phyloP scores from a whole-genome alignment of 2,888 invertebrate genomes.

The Drosophila eohydei region DNA sequence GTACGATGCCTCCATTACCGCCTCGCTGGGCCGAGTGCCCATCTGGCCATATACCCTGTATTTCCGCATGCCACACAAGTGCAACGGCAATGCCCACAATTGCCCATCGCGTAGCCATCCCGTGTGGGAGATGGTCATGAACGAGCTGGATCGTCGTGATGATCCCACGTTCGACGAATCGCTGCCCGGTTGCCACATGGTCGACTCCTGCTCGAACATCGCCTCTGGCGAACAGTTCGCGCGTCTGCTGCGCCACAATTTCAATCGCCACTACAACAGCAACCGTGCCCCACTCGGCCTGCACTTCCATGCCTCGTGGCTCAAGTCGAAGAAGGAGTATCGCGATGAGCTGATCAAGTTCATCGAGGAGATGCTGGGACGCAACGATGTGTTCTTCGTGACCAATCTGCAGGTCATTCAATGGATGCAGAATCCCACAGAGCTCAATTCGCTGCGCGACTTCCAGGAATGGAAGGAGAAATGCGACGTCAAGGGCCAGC shows the following conservation, averaged over 20 bases:
- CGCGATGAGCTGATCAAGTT: constrained; percentile 96
- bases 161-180: constrained; percentile 97
- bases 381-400: constrained; percentile 96
- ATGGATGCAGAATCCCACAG: constrained; percentile 98
- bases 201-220: constrained; percentile 97
- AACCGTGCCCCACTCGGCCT: constrained; percentile 97
- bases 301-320: constrained; percentile 97
- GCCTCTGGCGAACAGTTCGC: constrained; percentile 96
- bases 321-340: constrained; percentile 97
- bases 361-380: constrained; percentile 95
- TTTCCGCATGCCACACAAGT: constrained; percentile 98
- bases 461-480: constrained; percentile 98
- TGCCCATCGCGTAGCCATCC: constrained; percentile 96
- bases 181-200: constrained; percentile 96
- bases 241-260: constrained; percentile 95
- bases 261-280: constrained; percentile 96
- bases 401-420: constrained; percentile 96
- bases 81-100: constrained; percentile 96
- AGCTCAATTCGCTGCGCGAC: constrained; percentile 93
- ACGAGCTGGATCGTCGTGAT: constrained; percentile 96
- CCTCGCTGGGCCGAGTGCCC: constrained; percentile 94
- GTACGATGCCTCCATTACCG: constrained; percentile 97
- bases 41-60: constrained; percentile 99
- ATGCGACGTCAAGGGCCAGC: constrained; percentile 97
- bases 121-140: constrained; percentile 99